phyloP scores from a whole-genome alignment of 2,888 invertebrate genomes.

The Cheilosia scutellata region DNA sequence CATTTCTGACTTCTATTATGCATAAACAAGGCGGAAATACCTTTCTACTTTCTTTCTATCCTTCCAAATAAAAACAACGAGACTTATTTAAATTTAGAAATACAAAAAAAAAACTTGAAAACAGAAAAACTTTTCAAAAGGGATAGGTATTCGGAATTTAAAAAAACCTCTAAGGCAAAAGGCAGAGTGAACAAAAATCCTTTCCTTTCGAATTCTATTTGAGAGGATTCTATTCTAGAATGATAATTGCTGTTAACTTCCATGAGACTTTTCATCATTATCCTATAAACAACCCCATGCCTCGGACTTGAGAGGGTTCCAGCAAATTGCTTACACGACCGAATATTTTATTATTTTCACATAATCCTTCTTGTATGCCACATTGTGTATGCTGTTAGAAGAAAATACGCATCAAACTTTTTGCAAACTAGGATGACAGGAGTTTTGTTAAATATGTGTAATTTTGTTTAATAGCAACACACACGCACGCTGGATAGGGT shows the following conservation, averaged over 20 bases:
- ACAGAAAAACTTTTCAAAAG: slow-evolving; percentile 43
- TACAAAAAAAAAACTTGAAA: slow-evolving; percentile 2
- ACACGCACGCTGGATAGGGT: slow-evolving; percentile 6
- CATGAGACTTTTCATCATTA: slow-evolving; percentile 62
- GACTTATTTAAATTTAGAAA: slow-evolving; percentile 64
- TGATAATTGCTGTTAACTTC: slow-evolving; percentile 73
- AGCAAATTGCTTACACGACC: slow-evolving; percentile 65
- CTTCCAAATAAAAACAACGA: slow-evolving; percentile 52
- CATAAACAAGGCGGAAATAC: background rate
- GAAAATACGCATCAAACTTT: slow-evolving; percentile 56
- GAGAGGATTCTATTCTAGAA: slow-evolving; percentile 54
- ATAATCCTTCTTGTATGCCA: slow-evolving; percentile 38
- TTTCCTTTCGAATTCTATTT: slow-evolving; percentile 17
- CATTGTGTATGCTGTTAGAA: background rate
- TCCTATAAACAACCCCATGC: slow-evolving; percentile 23
- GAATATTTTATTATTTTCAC: slow-evolving; percentile 67
- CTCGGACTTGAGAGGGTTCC: slow-evolving; percentile 6
- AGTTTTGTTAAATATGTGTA: slow-evolving; percentile 33
- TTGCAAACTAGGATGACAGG: slow-evolving; percentile 25
- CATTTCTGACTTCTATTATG: too few relatives aligned
- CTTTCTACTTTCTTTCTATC: background rate
- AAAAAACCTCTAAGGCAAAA: slow-evolving; percentile 23
- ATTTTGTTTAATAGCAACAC: slow-evolving; percentile 7
- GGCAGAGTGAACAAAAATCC: slow-evolving; percentile 17
- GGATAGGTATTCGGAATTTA: slow-evolving; percentile 34